Evolutionary conservation across 2,888 invertebrate species (phyloP).

Genomic region (Spisula subtruncata): DNA sequence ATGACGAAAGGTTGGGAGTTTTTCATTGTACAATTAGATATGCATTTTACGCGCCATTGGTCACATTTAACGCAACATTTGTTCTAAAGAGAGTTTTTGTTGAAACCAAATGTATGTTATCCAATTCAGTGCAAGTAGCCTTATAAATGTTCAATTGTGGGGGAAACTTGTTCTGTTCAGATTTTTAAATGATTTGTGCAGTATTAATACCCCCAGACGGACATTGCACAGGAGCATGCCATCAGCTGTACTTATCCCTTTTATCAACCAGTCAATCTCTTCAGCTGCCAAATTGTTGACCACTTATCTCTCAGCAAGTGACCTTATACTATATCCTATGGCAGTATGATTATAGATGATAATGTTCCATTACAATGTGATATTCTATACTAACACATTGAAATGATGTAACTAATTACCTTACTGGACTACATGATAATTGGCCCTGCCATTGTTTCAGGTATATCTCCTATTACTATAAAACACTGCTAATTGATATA

Average conservation of each 20-base stretch:
- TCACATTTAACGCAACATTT: constrained; percentile 14
- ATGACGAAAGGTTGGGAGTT: neutral
- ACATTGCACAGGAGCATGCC: constrained; percentile 21
- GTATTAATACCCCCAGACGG: neutral
- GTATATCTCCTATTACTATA: neutral
- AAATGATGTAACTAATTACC: constrained; percentile 44
- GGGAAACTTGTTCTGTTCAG: neutral
- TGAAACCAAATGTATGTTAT: neutral
- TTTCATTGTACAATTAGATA: constrained; percentile 5
- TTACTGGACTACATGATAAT: neutral
- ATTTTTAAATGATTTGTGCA: constrained; percentile 4
- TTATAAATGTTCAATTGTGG: neutral
- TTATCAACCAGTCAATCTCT: neutral
- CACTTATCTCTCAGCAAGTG: constrained; percentile 48
- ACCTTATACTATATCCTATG: constrained; percentile 34
- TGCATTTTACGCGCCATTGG: neutral
- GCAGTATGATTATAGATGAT: constrained; percentile 37
- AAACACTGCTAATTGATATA: neutral
- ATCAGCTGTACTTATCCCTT: constrained; percentile 43
- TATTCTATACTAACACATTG: constrained; percentile 29
- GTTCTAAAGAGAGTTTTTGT: constrained; percentile 4
- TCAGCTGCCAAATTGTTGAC: constrained; percentile 33
- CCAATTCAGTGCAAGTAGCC: neutral
- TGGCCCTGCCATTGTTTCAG: neutral
- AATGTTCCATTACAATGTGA: constrained; percentile 10